Percentiles rank a stretch among this genome's conserved stretches.
phyloP scores from a whole-genome alignment of 2,797 vertebrate genomes.

The Danio kyathit region DNA sequence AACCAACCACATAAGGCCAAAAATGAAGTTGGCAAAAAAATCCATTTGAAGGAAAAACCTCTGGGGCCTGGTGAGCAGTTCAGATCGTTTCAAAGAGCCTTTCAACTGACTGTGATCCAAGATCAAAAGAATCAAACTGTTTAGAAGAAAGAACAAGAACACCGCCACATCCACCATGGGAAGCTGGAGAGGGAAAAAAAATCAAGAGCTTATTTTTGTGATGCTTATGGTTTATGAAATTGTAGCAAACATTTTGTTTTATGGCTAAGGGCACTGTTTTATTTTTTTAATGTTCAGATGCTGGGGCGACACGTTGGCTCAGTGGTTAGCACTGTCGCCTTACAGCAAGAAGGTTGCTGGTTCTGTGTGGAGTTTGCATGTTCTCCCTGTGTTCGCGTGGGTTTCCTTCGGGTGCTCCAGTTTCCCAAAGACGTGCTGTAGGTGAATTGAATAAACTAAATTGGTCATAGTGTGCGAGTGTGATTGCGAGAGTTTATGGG shows the following conservation, averaged over 20 bases:
- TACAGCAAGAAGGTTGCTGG: too few species aligned
- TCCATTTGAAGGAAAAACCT: conserved; percentile 50
- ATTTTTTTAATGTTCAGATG: conserved; percentile 1
- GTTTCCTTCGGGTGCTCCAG: too few species aligned
- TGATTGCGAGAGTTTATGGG: too few species aligned
- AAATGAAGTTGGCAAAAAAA: conserved; percentile 44
- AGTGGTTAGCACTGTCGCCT: too few species aligned
- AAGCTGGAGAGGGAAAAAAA: conserved; percentile 26
- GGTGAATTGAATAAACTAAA: too few species aligned
- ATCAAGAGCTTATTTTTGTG: not conserved
- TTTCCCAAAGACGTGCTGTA: too few species aligned
- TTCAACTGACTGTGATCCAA: conserved; percentile 35
- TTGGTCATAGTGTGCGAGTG: too few species aligned
- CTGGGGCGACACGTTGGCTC: too few species aligned
- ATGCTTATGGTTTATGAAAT: not conserved
- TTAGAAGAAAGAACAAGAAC: conserved; percentile 44
- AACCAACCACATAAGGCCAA: conserved; percentile 49
- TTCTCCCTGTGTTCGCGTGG: too few species aligned
- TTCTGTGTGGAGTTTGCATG: too few species aligned
- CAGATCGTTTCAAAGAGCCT: conserved; percentile 6
- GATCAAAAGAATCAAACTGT: conserved; percentile 39
- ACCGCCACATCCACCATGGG: conserved; percentile 42
- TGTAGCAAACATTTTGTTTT: not conserved
- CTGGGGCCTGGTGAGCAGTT: conserved; percentile 14
- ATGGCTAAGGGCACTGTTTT: not conserved